These are phyloP conservation scores for Hecatera dysodea DNA, from an alignment of 2,888 invertebrate genomes.

Conservation along the genomic window DNA sequence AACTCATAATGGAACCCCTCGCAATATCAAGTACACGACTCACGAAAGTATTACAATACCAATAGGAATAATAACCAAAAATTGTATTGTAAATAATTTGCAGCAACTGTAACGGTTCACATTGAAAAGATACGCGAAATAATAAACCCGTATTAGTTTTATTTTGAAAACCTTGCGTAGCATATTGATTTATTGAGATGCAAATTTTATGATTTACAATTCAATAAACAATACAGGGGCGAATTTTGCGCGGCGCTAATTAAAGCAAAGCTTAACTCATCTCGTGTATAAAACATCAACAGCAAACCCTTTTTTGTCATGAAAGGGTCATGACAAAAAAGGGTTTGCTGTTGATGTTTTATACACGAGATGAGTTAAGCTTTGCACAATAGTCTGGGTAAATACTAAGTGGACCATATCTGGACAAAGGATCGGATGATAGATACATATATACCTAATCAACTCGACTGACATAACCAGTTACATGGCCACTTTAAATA, in stretches of 20 bases:
- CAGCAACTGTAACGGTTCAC: slow-evolving; percentile 8
- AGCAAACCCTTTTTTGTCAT: too few species aligned
- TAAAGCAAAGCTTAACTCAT: too few species aligned
- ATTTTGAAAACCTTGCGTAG: neutral
- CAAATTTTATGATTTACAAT: slow-evolving; percentile 20
- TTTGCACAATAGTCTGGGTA: slow-evolving; percentile 11
- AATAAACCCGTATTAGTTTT: slow-evolving; percentile 14
- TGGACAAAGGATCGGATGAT: neutral
- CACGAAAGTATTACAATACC: neutral
- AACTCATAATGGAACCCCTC: neutral
- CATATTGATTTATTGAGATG: slow-evolving; percentile 16
- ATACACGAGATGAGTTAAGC: slow-evolving; percentile 1
- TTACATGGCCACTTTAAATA: slow-evolving; percentile 6
- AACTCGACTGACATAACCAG: slow-evolving; percentile 17
- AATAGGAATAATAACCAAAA: slow-evolving; percentile 15
- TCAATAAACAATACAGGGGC: slow-evolving; percentile 5
- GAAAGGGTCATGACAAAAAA: slow-evolving; percentile 18
- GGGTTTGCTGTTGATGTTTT: neutral
- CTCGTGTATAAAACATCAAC: too few species aligned
- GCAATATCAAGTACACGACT: neutral
- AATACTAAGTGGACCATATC: slow-evolving; percentile 1
- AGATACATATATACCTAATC: neutral
- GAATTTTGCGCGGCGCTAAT: neutral
- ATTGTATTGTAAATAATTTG: neutral
- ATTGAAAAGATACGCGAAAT: slow-evolving; percentile 12